These are phyloP conservation scores for Porites lobata DNA, from an alignment of 92 coral and sea anemone genomes.

Conservation along the genomic window DNA sequence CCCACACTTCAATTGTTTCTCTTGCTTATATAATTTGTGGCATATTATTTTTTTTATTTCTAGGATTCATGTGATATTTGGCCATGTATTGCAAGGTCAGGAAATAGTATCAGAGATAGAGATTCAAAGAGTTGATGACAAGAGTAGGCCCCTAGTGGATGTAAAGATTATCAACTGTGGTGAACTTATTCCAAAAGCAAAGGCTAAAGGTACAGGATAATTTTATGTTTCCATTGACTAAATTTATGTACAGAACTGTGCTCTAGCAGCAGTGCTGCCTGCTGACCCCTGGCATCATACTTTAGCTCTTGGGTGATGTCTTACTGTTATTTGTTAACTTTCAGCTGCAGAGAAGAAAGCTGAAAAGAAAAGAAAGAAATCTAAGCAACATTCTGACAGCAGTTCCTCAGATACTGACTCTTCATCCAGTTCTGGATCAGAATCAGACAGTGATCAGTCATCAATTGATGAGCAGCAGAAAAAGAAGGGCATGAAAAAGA, in stretches of 20 bases:
- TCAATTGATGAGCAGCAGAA: conserved; percentile 69
- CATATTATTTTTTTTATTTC: neutral
- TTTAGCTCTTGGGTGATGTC: neutral
- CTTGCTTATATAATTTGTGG: neutral
- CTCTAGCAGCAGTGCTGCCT: too few species aligned
- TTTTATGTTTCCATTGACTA: too few species aligned
- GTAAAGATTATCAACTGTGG: conserved; percentile 92
- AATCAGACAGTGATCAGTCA: conserved; percentile 72
- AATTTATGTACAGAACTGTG: too few species aligned
- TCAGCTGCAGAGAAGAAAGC: conserved; percentile 54
- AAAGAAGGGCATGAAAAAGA: conserved; percentile 63
- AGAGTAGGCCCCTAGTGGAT: conserved; percentile 85
- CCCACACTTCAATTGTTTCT: neutral
- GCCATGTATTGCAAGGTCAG: conserved; percentile 93
- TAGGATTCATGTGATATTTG: conserved; percentile 96
- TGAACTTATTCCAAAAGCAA: conserved; percentile 92
- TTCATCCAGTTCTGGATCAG: conserved; percentile 45
- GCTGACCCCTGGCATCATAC: neutral
- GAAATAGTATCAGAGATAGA: conserved; percentile 88
- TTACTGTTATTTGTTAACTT: neutral
- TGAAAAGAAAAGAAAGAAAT: conserved; percentile 55
- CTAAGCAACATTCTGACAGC: conserved; percentile 32
- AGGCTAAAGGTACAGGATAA: conserved; percentile 68
- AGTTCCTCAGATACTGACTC: conserved; percentile 44
- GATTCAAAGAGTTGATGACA: conserved; percentile 86